phyloP scores from a whole-genome alignment of 1,140 invertebrate species.

The Pseudomyrmex cubaensis region DNA sequence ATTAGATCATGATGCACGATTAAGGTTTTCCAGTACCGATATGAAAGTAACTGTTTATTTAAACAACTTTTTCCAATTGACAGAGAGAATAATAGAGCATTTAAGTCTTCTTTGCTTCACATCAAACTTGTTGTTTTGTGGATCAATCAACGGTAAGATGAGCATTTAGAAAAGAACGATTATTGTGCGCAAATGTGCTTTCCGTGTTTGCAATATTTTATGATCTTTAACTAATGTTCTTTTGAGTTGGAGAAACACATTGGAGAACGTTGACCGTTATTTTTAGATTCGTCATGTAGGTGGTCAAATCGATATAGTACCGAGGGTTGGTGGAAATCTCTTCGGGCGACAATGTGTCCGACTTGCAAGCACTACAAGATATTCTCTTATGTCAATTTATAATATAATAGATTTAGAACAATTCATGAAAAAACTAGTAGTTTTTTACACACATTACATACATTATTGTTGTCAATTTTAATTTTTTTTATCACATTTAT shows the following conservation, averaged over 20 bases:
- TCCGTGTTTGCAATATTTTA: no score
- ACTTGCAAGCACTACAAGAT: no score
- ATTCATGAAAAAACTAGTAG: background rate
- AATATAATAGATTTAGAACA: background rate
- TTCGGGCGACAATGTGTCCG: no score
- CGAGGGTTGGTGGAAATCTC: no score
- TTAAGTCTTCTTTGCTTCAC: conserved; percentile 6
- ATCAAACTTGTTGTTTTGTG: conserved; percentile 36
- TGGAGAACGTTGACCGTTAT: no score
- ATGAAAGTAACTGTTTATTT: conserved; percentile 19
- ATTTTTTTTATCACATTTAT: background rate
- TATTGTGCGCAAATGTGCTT: no score
- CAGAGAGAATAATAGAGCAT: conserved; percentile 12
- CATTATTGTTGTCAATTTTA: background rate
- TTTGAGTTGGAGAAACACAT: no score
- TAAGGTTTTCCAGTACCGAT: conserved; percentile 42
- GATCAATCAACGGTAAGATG: background rate
- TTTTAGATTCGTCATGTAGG: no score
- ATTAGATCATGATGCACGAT: background rate
- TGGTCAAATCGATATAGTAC: no score
- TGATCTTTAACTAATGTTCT: no score
- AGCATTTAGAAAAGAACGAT: background rate
- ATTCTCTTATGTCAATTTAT: background rate
- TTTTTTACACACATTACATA: background rate
- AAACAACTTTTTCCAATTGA: conserved; percentile 40